Conservation (phyloP, 2,888 invertebrate genomes). For the Spodoptera exigua region DNA sequence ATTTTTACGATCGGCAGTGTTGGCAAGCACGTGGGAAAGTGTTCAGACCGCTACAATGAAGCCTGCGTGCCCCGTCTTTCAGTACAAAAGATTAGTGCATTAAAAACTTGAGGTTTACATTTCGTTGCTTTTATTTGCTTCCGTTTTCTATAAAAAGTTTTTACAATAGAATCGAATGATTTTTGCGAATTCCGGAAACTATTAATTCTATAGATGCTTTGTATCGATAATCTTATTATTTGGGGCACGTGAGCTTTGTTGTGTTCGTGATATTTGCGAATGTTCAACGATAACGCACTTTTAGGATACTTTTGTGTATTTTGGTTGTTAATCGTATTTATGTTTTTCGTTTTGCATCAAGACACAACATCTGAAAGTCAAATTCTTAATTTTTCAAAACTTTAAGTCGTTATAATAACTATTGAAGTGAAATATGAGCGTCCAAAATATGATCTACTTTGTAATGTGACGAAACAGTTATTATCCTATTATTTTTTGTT, state of each 20-base stretch:
- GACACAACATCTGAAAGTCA: slow-evolving; percentile 1
- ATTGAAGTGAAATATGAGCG: neutral
- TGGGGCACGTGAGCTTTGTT: slow-evolving; percentile 83
- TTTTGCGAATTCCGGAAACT: slow-evolving; percentile 80
- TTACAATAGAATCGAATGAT: slow-evolving; percentile 62
- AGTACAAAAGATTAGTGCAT: slow-evolving; percentile 69
- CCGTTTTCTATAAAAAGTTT: slow-evolving; percentile 72
- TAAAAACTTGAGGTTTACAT: slow-evolving; percentile 63
- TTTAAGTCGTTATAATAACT: slow-evolving; percentile 5
- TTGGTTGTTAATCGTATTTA: slow-evolving; percentile 9
- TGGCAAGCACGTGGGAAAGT: slow-evolving; percentile 58
- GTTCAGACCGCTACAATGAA: slow-evolving; percentile 38
- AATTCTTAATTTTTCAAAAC: neutral
- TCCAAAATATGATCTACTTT: neutral
- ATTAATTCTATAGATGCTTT: slow-evolving; percentile 73
- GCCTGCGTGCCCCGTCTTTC: slow-evolving; percentile 68
- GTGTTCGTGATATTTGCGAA: slow-evolving; percentile 81
- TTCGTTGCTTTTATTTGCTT: slow-evolving; percentile 70
- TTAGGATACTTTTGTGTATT: slow-evolving; percentile 47
- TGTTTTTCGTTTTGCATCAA: slow-evolving; percentile 19
- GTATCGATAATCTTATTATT: slow-evolving; percentile 80
- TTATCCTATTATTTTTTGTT: neutral
- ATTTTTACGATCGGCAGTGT: slow-evolving; percentile 54
- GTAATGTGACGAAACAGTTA: neutral
- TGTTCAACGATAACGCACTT: slow-evolving; percentile 73